Evolutionary conservation across 2,797 vertebrate genomes (phyloP).

Genomic region (Darevskia mixta): DNA sequence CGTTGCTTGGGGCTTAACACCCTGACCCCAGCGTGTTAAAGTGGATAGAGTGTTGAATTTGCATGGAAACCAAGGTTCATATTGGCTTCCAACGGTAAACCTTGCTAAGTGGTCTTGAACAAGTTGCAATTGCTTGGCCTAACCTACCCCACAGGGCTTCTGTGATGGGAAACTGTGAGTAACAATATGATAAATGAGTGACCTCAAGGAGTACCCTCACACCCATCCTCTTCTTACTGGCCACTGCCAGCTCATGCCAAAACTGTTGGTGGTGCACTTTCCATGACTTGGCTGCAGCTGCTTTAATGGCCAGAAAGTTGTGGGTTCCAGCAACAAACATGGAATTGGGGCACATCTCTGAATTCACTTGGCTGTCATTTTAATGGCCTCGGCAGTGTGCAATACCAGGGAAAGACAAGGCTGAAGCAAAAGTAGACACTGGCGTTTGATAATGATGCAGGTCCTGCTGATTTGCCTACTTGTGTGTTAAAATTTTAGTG

Average conservation of each 20-base stretch:
- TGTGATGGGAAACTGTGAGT: neutral
- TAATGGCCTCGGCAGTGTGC: neutral
- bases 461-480: neutral
- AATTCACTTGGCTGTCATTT: neutral
- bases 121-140: neutral
- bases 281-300: no score
- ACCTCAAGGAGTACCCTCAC: neutral
- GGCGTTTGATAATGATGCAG: neutral
- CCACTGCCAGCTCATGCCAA: no score
- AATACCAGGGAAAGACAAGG: no score
- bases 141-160: neutral
- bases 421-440: no score
- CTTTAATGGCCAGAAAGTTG: neutral
- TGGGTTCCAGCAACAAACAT: neutral
- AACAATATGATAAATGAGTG: neutral
- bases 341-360: neutral
- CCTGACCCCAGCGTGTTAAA: neutral
- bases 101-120: neutral
- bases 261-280: no score
- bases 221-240: neutral
- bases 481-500: neutral
- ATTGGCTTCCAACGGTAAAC: neutral
- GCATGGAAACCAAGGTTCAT: neutral
- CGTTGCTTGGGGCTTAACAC: no score
- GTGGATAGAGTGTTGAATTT: neutral